These are phyloP conservation scores for Perca fluviatilis DNA, from an alignment of 2,113 vertebrate genomes.

Conservation along the genomic window DNA sequence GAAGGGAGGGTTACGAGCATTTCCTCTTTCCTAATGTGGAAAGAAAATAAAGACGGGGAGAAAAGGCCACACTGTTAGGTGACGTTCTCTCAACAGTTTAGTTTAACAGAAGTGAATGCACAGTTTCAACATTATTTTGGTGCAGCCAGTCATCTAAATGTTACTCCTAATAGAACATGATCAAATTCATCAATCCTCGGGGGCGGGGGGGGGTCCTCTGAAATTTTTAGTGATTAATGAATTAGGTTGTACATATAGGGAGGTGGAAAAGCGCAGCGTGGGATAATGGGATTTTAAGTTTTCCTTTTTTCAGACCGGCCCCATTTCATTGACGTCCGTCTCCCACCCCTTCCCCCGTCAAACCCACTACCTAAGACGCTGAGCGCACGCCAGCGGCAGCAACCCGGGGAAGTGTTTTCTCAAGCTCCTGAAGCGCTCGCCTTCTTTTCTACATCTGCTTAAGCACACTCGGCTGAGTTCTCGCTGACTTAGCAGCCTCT, in stretches of 20 bases:
- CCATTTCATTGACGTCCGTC: conserved; percentile 21
- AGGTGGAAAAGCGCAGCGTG: conserved; percentile 14
- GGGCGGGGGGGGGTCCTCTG: background rate
- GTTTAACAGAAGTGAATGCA: conserved; percentile 1
- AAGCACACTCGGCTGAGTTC: conserved; percentile 67
- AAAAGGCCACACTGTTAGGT: background rate
- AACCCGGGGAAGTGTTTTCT: conserved; percentile 66
- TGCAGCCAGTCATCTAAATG: conserved; percentile 16
- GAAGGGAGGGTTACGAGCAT: conserved; percentile 49
- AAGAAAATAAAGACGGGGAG: conserved; percentile 2
- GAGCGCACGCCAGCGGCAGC: conserved; percentile 53
- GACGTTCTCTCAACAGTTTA: background rate
- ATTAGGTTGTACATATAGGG: conserved; percentile 25
- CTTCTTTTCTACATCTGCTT: conserved; percentile 75
- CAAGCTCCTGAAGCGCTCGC: conserved; percentile 54
- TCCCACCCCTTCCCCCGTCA: conserved; percentile 17
- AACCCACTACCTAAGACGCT: conserved; percentile 40
- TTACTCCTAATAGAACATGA: conserved; percentile 15
- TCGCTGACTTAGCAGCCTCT: conserved; percentile 80
- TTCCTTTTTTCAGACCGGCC: conserved; percentile 51
- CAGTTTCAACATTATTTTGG: conserved; percentile 9
- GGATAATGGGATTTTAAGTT: conserved; percentile 64
- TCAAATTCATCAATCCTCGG: conserved; percentile 40
- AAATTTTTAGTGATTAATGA: conserved; percentile 68
- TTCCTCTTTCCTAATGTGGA: conserved; percentile 46